A percentile compares a stretch with the other conserved stretches of the same genome.
phyloP scores from a whole-genome alignment of 2,888 invertebrate genomes.

The Meliscaeva auricollis region DNA sequence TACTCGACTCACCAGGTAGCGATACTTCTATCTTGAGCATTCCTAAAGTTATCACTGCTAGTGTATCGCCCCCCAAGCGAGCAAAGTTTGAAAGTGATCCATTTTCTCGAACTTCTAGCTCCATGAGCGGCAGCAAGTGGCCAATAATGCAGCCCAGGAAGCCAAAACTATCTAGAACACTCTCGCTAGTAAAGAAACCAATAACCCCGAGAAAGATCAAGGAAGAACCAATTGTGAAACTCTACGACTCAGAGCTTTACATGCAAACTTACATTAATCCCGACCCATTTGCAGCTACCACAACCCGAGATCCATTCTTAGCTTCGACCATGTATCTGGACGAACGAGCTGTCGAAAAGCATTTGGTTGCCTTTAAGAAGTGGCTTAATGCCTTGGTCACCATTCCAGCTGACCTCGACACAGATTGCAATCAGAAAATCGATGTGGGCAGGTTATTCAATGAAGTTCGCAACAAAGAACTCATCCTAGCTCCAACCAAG shows the following conservation, averaged over 20 bases:
- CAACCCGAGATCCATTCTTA: slow-evolving; percentile 88
- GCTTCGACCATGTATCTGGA: slow-evolving; percentile 88
- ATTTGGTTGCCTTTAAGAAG: slow-evolving; percentile 89
- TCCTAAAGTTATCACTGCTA: slow-evolving; percentile 26
- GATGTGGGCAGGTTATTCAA: slow-evolving; percentile 91
- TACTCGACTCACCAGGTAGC: slow-evolving; percentile 62
- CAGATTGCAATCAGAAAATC: slow-evolving; percentile 86
- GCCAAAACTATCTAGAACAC: slow-evolving; percentile 78
- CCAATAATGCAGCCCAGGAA: slow-evolving; percentile 79
- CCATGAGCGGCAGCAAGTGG: slow-evolving; percentile 78
- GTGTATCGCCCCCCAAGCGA: slow-evolving; percentile 82
- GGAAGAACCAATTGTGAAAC: slow-evolving; percentile 78
- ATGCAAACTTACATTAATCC: slow-evolving; percentile 84
- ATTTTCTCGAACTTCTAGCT: slow-evolving; percentile 63
- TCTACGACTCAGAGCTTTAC: slow-evolving; percentile 83
- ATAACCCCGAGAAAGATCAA: slow-evolving; percentile 79
- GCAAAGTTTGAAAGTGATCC: slow-evolving; percentile 78
- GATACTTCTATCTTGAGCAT: slow-evolving; percentile 48
- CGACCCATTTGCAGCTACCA: slow-evolving; percentile 85
- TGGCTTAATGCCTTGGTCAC: slow-evolving; percentile 92
- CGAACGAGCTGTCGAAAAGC: slow-evolving; percentile 88
- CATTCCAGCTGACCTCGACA: slow-evolving; percentile 89
- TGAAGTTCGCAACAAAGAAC: slow-evolving; percentile 88
- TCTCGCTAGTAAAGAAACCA: slow-evolving; percentile 80
- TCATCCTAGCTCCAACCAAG: slow-evolving; percentile 88